phyloP scores from a whole-genome alignment of 1,140 invertebrate species.

The Calycopis cecrops region DNA sequence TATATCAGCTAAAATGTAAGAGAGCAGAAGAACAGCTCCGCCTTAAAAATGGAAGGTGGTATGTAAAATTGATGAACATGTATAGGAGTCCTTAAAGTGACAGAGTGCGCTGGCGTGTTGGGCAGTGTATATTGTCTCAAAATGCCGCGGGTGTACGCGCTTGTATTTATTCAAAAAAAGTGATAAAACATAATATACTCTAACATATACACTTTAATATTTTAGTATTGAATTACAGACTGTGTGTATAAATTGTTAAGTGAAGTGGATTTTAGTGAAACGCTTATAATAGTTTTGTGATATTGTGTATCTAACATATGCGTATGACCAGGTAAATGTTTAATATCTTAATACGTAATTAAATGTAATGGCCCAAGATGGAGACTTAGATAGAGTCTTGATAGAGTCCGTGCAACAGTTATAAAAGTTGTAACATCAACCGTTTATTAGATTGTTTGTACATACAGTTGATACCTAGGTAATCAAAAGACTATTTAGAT shows the following conservation, averaged over 20 bases:
- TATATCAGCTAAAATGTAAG: slow-evolving; percentile 25
- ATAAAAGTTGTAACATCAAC: too few relatives aligned
- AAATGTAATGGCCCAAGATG: too few relatives aligned
- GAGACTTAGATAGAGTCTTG: too few relatives aligned
- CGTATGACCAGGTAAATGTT: too few relatives aligned
- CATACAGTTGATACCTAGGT: too few relatives aligned
- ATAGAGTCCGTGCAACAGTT: too few relatives aligned
- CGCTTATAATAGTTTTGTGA: slow-evolving; percentile 7
- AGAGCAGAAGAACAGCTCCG: slow-evolving; percentile 63
- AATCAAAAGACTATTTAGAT: too few relatives aligned
- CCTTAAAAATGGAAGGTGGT: slow-evolving; percentile 75
- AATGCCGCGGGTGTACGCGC: slow-evolving; percentile 63
- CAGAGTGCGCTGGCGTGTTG: slow-evolving; percentile 71
- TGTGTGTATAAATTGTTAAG: slow-evolving; percentile 20
- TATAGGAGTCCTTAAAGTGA: slow-evolving; percentile 74
- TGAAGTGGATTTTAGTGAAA: slow-evolving; percentile 9
- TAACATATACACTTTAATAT: slow-evolving; percentile 56
- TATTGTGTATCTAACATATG: neutral
- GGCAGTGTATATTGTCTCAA: slow-evolving; percentile 72
- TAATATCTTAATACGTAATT: too few relatives aligned
- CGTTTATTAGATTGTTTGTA: too few relatives aligned
- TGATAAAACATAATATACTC: slow-evolving; percentile 56
- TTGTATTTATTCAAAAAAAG: slow-evolving; percentile 70
- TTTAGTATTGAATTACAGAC: slow-evolving; percentile 39
- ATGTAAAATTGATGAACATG: slow-evolving; percentile 75